A percentile compares a stretch with the other conserved stretches of the same genome.
Conservation (phyloP, 1,140 invertebrate genomes). For the Elysia chlorotica region DNA sequence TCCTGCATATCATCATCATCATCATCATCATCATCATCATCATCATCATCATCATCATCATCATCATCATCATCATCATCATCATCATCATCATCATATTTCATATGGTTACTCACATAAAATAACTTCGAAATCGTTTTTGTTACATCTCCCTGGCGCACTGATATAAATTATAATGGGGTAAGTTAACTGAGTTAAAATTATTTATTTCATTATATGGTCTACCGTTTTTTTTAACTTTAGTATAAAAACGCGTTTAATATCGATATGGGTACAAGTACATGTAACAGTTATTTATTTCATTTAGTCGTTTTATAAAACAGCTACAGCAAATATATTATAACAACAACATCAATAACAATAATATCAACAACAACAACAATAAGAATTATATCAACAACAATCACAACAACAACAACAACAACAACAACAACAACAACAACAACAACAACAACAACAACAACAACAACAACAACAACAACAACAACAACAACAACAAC, state of each 20-base stretch:
- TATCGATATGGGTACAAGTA: background rate
- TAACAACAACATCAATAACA: background rate
- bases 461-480: background rate
- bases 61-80: slow-evolving; percentile 44
- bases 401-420: background rate
- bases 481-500: background rate
- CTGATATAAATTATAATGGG: no score
- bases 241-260: background rate
- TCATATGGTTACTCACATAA: background rate
- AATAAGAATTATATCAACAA: background rate
- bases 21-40: background rate
- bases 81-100: slow-evolving; percentile 10
- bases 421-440: background rate
- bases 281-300: background rate
- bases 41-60: slow-evolving; percentile 11
- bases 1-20: no score
- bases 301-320: background rate
- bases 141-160: background rate
- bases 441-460: background rate
- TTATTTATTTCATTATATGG: background rate
- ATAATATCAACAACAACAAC: background rate
- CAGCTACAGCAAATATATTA: background rate
- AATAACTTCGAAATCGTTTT: background rate
- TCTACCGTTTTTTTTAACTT: background rate
- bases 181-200: background rate